Conservation (phyloP, 2,113 vertebrate species). For the Daubentonia madagascariensis region DNA sequence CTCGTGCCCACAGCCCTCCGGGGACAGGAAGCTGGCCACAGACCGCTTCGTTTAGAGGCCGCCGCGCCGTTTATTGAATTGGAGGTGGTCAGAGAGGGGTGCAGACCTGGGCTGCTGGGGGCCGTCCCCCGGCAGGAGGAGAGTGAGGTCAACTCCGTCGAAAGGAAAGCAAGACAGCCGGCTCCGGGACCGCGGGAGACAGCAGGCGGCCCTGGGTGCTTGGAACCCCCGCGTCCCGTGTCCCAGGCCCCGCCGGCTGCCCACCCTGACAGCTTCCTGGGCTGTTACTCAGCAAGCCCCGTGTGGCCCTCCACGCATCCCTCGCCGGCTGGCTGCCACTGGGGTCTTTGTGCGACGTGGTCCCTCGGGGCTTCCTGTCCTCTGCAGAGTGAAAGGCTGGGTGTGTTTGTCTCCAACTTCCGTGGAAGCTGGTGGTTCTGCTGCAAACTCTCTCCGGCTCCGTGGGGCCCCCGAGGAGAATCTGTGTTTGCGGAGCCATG, state of each 20-base stretch:
- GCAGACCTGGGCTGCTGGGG: not conserved
- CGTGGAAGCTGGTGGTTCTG: not conserved
- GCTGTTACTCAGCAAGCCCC: too few species aligned
- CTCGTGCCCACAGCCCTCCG: not conserved
- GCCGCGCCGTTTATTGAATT: not conserved
- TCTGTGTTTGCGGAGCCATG: not conserved
- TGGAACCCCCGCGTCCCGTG: rapidly evolving
- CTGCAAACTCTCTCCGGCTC: rapidly evolving
- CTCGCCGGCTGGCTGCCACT: too few species aligned
- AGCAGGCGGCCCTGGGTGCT: not conserved
- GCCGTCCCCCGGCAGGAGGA: not conserved
- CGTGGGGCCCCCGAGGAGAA: rapidly evolving
- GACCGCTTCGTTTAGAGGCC: not conserved
- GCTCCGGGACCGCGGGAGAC: not conserved
- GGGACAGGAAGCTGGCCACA: not conserved
- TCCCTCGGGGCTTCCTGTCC: not conserved
- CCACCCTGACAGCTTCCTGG: not conserved
- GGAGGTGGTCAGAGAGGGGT: not conserved
- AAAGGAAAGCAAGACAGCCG: not conserved
- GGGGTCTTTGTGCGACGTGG: not conserved
- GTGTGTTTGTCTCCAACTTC: too few species aligned
- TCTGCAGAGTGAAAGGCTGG: not conserved
- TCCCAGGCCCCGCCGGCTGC: not conserved
- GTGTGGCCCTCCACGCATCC: rapidly evolving
- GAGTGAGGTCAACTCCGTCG: too few species aligned